Conservation (phyloP, 2,113 vertebrate genomes). For the Cyanocitta stelleri region DNA sequence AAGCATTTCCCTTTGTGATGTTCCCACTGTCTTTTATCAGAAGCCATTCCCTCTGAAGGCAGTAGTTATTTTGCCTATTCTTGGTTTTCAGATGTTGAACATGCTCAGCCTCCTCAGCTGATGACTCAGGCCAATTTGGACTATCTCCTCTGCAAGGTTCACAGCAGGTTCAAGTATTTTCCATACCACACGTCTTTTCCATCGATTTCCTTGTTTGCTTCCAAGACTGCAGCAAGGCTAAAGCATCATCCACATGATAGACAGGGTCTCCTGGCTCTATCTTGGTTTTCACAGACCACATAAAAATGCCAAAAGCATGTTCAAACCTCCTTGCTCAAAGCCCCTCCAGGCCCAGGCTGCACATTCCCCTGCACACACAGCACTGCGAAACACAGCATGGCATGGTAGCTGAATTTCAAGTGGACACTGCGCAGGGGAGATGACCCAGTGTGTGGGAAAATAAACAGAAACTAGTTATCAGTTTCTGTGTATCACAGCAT, state of each 20-base stretch:
- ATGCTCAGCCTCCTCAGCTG: background rate
- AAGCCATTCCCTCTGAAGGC: background rate
- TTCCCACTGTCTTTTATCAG: background rate
- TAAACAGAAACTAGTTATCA: background rate
- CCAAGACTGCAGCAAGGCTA: background rate
- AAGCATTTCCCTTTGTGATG: background rate
- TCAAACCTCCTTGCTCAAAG: background rate
- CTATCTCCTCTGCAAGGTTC: background rate
- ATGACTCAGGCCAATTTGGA: background rate
- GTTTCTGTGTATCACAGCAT: background rate
- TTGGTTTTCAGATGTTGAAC: background rate
- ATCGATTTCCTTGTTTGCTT: background rate
- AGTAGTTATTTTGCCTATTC: background rate
- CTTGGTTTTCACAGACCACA: background rate
- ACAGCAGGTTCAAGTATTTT: background rate
- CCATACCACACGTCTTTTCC: background rate
- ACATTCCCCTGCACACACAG: background rate
- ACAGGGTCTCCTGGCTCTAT: background rate
- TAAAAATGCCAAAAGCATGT: background rate
- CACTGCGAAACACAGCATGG: background rate
- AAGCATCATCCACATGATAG: rapidly evolving
- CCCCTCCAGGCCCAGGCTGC: background rate
- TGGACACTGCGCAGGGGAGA: background rate
- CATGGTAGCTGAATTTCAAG: background rate
- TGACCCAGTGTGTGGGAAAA: background rate